Base-by-base conservation (phyloP, 2,797 vertebrate genomes). In the Glyptemys insculpta region DNA sequence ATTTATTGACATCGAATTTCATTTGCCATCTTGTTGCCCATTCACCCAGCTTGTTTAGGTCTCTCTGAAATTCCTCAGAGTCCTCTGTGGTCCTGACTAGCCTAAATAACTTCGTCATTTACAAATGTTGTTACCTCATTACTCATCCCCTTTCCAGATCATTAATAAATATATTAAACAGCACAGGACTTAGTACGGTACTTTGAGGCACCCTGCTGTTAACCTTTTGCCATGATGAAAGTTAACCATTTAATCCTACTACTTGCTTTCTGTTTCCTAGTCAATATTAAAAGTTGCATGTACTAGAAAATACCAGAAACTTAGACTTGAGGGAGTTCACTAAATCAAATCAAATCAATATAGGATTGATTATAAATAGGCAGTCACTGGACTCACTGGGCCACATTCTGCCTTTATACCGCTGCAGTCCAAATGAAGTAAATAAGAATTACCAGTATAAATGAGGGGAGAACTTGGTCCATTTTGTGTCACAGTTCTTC, bases 261-360 rank as follows among this genome's bases (percentile, higher is more conserved):
- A 59, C 4, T 80, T 62, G 31, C 27, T 74, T 92, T 18, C 29
- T 88, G 34, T 87, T 87, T 65, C 5, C 44, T 76, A 59, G 79
- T 59, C 86, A 83, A 19, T 83, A 21, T 84, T 91, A 94, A 76
- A 83, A 90, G 74, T 34, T 90, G 81, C 23, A 76, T 72, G 16
- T 47, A 59, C 88, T 87, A 81, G 5, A 62, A 94, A 96, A 93
- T 52, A 85, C 54, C 87, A 80, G 85, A 95, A 94, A 92, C 84
- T 81, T 87, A 93, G 74, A 74, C 79, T 65, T 19, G 29, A 82
- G 89, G 78, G 65, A 8, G 18, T 79, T 91, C 3, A 0, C 79
- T 62, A 37, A 2, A 93, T 53, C 83, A 92, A 57, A 83, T 34
- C 37, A 78, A 89, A 81, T 83, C 81, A 76, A 41, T 72, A 21